phyloP scores from a whole-genome alignment of 2,888 invertebrate species.

The Lasioglossum morio region DNA sequence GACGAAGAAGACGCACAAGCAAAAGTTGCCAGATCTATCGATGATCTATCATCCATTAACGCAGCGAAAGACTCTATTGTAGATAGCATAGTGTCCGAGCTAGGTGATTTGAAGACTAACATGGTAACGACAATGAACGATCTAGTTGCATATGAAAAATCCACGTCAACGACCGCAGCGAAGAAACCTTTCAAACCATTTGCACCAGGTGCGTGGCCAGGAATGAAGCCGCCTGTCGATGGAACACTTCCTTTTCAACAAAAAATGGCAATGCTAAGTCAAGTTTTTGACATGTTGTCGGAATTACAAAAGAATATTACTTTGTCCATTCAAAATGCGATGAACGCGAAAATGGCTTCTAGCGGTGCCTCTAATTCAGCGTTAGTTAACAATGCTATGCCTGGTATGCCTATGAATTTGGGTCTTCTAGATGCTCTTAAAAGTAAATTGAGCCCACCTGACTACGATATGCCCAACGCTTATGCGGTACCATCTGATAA shows the following conservation, averaged over 20 bases:
- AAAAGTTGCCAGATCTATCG: slow-evolving; percentile 72
- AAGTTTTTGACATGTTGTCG: slow-evolving; percentile 82
- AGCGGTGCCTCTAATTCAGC: slow-evolving; percentile 23
- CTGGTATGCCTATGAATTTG: slow-evolving; percentile 56
- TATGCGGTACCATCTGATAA: slow-evolving; percentile 36
- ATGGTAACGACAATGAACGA: slow-evolving; percentile 79
- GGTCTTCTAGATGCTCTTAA: slow-evolving; percentile 78
- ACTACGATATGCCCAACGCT: slow-evolving; percentile 32
- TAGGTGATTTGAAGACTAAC: slow-evolving; percentile 75
- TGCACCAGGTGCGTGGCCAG: slow-evolving; percentile 69
- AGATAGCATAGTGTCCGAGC: slow-evolving; percentile 77
- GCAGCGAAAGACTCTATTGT: slow-evolving; percentile 79
- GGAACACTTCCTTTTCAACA: slow-evolving; percentile 78
- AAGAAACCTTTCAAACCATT: slow-evolving; percentile 76
- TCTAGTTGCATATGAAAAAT: slow-evolving; percentile 76
- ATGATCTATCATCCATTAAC: slow-evolving; percentile 74
- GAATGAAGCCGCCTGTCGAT: slow-evolving; percentile 71
- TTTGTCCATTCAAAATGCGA: slow-evolving; percentile 66
- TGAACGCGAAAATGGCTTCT: slow-evolving; percentile 49
- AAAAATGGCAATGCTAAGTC: slow-evolving; percentile 77
- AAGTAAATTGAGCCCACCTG: slow-evolving; percentile 69
- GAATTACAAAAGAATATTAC: slow-evolving; percentile 79
- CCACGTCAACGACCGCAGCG: slow-evolving; percentile 41
- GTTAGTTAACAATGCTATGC: slow-evolving; percentile 1
- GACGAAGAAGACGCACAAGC: slow-evolving; percentile 29